Evolutionary conservation across 2,888 invertebrate species (phyloP).

Genomic region (Lycocerus yunnanus): DNA sequence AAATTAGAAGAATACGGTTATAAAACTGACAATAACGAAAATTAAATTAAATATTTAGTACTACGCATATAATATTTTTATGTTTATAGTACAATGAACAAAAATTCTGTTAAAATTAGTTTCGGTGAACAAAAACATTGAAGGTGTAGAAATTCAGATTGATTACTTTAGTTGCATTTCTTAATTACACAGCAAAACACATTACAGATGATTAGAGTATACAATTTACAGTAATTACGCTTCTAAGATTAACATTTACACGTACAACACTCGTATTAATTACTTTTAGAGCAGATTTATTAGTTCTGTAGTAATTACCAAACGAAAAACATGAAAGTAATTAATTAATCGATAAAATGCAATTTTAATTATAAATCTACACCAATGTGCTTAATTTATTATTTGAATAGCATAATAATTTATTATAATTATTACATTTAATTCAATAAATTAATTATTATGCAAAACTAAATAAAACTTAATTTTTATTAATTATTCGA

Average conservation of each 20-base stretch:
- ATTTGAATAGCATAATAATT: neutral
- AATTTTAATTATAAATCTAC: neutral
- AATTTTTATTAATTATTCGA: neutral
- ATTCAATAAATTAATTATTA: neutral
- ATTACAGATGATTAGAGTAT: neutral
- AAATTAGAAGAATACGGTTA: constrained; percentile 49
- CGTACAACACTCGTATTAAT: neutral
- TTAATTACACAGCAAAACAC: neutral
- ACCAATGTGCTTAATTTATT: neutral
- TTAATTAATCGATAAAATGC: neutral
- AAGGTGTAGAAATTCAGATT: neutral
- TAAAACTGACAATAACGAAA: constrained; percentile 41
- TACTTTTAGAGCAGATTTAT: neutral
- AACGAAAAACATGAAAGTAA: neutral
- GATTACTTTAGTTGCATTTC: neutral
- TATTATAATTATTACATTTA: neutral
- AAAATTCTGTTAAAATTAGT: neutral
- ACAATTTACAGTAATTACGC: neutral
- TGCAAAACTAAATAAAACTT: neutral
- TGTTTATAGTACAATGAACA: neutral
- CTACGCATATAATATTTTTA: neutral
- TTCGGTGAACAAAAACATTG: neutral
- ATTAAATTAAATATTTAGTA: neutral
- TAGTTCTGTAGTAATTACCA: neutral
- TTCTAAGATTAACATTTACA: neutral